A percentile compares a stretch with the other conserved stretches of the same genome.
phyloP scores from a whole-genome alignment of 2,797 vertebrate genomes.

The Eulemur coronatus region DNA sequence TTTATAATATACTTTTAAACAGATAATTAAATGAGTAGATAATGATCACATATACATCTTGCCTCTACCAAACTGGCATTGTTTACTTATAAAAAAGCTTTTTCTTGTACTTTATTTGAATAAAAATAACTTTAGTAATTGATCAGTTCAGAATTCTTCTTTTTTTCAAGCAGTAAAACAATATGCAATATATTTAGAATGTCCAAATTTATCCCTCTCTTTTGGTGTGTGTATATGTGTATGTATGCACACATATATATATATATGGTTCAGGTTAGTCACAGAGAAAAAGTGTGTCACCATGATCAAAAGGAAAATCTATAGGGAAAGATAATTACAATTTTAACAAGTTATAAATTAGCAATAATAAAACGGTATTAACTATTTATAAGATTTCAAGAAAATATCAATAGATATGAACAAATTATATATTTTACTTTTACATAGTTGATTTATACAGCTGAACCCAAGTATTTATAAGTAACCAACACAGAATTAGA shows the following conservation, averaged over 20 bases:
- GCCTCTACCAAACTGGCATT: not conserved
- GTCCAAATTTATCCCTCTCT: not conserved
- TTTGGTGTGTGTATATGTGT: not conserved
- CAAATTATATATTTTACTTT: not conserved
- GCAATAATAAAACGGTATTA: not conserved
- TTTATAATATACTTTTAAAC: not conserved
- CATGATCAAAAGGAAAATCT: not conserved
- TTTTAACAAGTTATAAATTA: constrained; percentile 14
- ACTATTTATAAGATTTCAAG: not conserved
- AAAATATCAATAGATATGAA: not conserved
- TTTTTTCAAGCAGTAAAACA: not conserved
- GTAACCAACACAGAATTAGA: not conserved
- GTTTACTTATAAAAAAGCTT: not conserved
- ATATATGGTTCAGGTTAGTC: not conserved
- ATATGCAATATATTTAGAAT: not conserved
- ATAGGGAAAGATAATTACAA: not conserved
- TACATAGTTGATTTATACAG: not conserved
- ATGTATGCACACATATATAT: fast-evolving
- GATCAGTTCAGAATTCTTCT: not conserved
- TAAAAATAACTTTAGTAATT: not conserved
- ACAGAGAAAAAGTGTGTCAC: not conserved
- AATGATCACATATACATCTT: not conserved
- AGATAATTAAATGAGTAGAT: not conserved
- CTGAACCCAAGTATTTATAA: not conserved
- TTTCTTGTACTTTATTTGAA: not conserved